Percentiles rank a stretch among this genome's conserved stretches.
phyloP scores from a whole-genome alignment of 2,113 vertebrate species.

The Natator depressus region DNA sequence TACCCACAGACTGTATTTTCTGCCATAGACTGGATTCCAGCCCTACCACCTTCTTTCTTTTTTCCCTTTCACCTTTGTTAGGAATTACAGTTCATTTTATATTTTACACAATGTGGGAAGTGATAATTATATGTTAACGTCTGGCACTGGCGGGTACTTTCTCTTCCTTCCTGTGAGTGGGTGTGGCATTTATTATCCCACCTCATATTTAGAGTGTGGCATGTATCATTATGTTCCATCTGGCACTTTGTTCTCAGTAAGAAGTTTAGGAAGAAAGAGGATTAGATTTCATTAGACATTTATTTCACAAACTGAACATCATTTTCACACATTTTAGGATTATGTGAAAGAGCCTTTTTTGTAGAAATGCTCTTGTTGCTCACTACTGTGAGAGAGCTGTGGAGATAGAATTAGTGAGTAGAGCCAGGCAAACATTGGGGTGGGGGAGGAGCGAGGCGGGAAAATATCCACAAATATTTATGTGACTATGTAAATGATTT shows the following conservation, averaged over 20 bases:
- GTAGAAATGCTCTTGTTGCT: neutral
- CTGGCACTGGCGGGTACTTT: neutral
- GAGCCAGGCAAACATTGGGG: neutral
- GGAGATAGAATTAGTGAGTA: neutral
- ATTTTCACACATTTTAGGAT: neutral
- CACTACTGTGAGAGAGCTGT: neutral
- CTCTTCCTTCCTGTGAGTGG: constrained; percentile 15
- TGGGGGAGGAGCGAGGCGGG: neutral
- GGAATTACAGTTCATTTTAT: neutral
- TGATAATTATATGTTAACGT: neutral
- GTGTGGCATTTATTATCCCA: neutral
- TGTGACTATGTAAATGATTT: neutral
- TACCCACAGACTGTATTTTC: neutral
- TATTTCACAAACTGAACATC: neutral
- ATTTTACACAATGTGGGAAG: neutral
- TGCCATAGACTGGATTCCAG: neutral
- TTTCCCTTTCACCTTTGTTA: neutral
- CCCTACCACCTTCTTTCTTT: neutral
- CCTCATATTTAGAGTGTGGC: neutral
- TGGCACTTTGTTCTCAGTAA: neutral
- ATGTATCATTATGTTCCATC: neutral
- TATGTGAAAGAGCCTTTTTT: neutral
- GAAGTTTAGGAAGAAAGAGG: neutral
- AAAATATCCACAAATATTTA: constrained; percentile 31
- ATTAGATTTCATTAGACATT: neutral